Base-by-base conservation (phyloP, 2,888 invertebrate genomes). In the Gibbula magus region DNA sequence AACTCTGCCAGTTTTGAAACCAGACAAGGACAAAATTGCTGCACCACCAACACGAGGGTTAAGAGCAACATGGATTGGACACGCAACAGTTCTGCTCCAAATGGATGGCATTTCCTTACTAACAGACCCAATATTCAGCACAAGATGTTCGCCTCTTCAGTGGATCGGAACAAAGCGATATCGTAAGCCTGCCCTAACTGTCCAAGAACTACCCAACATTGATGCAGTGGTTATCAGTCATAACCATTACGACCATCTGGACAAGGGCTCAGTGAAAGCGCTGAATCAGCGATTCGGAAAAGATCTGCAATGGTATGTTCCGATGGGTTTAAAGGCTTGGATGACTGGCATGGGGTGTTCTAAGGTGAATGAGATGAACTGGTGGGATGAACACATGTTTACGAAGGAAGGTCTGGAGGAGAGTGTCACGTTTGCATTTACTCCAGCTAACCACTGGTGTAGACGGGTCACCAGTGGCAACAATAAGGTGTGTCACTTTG, bases 371-470 rank as follows among this genome's bases (percentile, higher is more conserved):
- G 94, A 94, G 87, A 83, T 94, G 85, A 90, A 87, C 45, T 94
- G 94, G 94, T 93, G 93, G 93, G 86, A 92, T 10, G 88, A 89
- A 67, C 75, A 82, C 45, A 51, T 53, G 5, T 73, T 83, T 20
- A 45, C 73, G 8, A 79, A 81, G 22, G 75, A 86, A 25, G 84
- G 78, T 7, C 13, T 10, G 32, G 13, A 20, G 56, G 25, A 20
- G 25, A 82, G 87, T 20, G 56, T 32, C 16, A 53, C 29, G 29
- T 89, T 94, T 82, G 92, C 90, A 53, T 93, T 93, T 79, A 91
- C 93, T 0, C 94, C 94, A 0, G 91, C 93, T 32, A 94, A 94
- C 82, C 94, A 94, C 87, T 94, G 94, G 94, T 92, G 93, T 73
- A 90, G 90, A 77, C 87, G 94, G 18, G 87, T 87, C 2, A 77